Conservation (phyloP, 2,888 invertebrate species). For the Cryptosula pallasiana region DNA sequence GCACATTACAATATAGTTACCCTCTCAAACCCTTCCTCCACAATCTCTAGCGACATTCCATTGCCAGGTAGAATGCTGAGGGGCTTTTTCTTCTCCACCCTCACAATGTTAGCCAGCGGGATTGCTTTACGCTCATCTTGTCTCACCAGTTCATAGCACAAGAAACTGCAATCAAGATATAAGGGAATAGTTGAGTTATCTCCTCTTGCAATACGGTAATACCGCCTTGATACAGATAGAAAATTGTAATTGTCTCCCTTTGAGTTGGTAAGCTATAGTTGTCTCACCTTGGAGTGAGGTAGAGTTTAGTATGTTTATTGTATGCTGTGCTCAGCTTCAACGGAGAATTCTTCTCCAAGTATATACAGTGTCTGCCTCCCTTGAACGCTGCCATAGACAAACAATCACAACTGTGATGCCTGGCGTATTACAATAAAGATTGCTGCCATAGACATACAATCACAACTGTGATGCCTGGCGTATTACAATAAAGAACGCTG, state of each 20-base stretch:
- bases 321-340: neutral
- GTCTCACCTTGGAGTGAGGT: constrained; percentile 22
- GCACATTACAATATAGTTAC: constrained; percentile 34
- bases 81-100: constrained; percentile 38
- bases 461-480: no score
- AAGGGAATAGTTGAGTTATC: no score
- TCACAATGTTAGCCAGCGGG: constrained; percentile 20
- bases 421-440: no score
- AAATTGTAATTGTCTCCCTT: no score
- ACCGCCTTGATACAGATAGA: no score
- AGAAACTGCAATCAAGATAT: neutral
- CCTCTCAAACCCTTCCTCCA: constrained; percentile 43
- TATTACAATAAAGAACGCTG: no score
- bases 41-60: constrained; percentile 53
- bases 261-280: no score
- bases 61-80: constrained; percentile 52
- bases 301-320: constrained; percentile 17
- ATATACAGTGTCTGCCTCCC: constrained; percentile 50
- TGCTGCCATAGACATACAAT: no score
- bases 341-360: constrained; percentile 27
- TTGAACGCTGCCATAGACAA: constrained; percentile 49
- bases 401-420: no score
- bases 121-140: neutral
- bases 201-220: no score
- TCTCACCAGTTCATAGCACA: constrained; percentile 17